Base-by-base conservation (phyloP, 1,140 invertebrate genomes). In the Tachypleus tridentatus region DNA sequence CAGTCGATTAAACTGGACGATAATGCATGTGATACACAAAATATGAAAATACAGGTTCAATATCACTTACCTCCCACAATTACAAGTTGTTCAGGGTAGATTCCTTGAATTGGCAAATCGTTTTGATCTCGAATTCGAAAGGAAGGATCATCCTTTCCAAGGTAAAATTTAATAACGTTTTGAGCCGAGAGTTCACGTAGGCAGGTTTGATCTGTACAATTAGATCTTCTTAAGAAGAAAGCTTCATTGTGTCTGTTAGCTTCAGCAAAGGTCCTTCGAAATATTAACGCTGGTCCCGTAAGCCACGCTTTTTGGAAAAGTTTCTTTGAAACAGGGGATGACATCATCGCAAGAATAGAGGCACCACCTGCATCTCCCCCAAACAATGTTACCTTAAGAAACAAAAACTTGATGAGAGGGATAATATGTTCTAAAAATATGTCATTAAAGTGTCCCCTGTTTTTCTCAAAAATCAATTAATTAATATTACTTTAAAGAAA, bases 41-140 rank as follows among this genome's bases (percentile, higher is more conserved):
- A 10, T 11, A 29, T 29, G 29, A 29, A 29, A 61, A 29, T 29
- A 29, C 29, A 29, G 29, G n/a, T 4, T 8, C 47, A 6, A 52
- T 10, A 49, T 49, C 0, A 64, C 53, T 71, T 65, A 69, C 69
- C 67, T 60, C 71, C 71, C n/a, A 72, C 61, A 10, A 63, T 62
- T 9, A 72, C 67, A 10, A 70, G 64, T 48, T 72, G 71, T 49
- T 72, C 69, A 8, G 69, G 64, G 50, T 65, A 71, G 6, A 72
- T 72, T 5, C 69, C 71, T 47, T 69, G 63, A 50, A 72, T 70
- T 3, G 71, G 71, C 5, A 72, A 54, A 67, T 70, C 69, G 57
- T 72, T 72, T 63, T 72, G 71, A 59, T 72, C 71, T 54, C 69
- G 60, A 9, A 72, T 70, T 47, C 69, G 64, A 58, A 70, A 72